phyloP scores from a whole-genome alignment of 2,113 vertebrate species.

The Atherinomorus stipes region DNA sequence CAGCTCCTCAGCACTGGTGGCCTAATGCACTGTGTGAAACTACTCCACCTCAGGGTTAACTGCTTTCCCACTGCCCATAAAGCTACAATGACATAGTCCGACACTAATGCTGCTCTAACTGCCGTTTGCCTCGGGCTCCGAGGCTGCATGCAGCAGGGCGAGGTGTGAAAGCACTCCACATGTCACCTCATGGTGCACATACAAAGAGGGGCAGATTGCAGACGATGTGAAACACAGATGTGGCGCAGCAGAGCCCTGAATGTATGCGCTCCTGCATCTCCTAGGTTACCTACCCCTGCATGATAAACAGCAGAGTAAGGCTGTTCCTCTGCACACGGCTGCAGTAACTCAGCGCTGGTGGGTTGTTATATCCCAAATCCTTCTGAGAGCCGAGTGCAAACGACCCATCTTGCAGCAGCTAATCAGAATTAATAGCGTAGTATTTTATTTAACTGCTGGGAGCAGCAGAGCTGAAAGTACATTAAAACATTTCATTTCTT shows the following conservation, averaged over 20 bases:
- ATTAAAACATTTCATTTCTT: neutral
- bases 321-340: conserved; percentile 28
- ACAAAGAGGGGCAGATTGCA: neutral
- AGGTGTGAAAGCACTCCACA: conserved; percentile 51
- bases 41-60: conserved; percentile 48
- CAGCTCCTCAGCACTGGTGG: conserved; percentile 21
- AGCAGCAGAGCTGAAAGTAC: neutral
- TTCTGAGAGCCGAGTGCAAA: neutral
- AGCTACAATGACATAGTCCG: conserved; percentile 51
- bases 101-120: conserved; percentile 53
- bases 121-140: conserved; percentile 34
- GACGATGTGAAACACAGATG: conserved; percentile 11
- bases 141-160: conserved; percentile 11
- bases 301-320: conserved; percentile 25
- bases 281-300: conserved; percentile 25
- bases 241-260: conserved; percentile 42
- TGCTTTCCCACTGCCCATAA: conserved; percentile 36
- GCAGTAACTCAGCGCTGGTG: conserved; percentile 14
- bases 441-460: neutral
- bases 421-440: neutral
- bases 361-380: conserved; percentile 11
- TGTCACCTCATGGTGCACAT: conserved; percentile 24
- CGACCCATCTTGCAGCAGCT: neutral
- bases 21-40: conserved; percentile 48
- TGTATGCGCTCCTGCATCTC: conserved; percentile 40